These are phyloP conservation scores for Drosophila pachea DNA, from an alignment of 1,140 invertebrate genomes.

Conservation along the genomic window DNA sequence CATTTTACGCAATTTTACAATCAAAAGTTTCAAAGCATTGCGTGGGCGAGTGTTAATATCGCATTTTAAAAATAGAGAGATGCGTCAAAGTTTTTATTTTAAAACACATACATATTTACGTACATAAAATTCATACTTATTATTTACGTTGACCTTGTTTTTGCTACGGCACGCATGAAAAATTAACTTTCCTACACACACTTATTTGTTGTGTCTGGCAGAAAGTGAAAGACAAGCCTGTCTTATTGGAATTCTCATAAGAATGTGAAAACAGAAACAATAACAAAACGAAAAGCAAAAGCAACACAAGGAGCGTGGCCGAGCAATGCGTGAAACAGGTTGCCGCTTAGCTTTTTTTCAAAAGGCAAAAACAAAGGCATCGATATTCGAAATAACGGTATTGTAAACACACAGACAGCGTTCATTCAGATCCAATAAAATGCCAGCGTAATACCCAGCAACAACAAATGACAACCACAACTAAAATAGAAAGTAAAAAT, in stretches of 20 bases:
- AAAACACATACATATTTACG: neutral
- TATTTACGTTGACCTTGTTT: constrained; percentile 39
- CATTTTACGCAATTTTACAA: neutral
- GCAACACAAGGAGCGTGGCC: constrained; percentile 8
- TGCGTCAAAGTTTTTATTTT: constrained; percentile 37
- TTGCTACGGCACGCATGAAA: constrained; percentile 37
- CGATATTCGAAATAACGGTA: constrained; percentile 49
- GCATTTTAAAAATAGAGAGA: constrained; percentile 32
- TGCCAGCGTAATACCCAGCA: constrained; percentile 54
- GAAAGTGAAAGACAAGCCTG: constrained; percentile 68
- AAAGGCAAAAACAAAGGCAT: neutral
- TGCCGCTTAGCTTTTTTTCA: constrained; percentile 30
- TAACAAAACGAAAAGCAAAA: constrained; percentile 17
- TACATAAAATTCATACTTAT: constrained; percentile 13
- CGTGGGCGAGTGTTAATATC: constrained; percentile 19
- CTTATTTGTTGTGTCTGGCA: constrained; percentile 24
- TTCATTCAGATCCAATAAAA: constrained; percentile 20
- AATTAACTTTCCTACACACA: constrained; percentile 34
- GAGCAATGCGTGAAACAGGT: constrained; percentile 49
- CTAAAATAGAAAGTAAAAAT: constrained; percentile 71
- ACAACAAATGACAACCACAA: constrained; percentile 32
- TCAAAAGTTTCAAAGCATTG: constrained; percentile 28
- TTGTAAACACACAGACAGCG: constrained; percentile 23
- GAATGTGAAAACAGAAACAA: constrained; percentile 57
- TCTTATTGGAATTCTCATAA: constrained; percentile 75